Evolutionary conservation across 2,888 invertebrate genomes (phyloP), one percentile per base, ranked within the genome.

Genomic region (Parnassius mnemosyne): DNA sequence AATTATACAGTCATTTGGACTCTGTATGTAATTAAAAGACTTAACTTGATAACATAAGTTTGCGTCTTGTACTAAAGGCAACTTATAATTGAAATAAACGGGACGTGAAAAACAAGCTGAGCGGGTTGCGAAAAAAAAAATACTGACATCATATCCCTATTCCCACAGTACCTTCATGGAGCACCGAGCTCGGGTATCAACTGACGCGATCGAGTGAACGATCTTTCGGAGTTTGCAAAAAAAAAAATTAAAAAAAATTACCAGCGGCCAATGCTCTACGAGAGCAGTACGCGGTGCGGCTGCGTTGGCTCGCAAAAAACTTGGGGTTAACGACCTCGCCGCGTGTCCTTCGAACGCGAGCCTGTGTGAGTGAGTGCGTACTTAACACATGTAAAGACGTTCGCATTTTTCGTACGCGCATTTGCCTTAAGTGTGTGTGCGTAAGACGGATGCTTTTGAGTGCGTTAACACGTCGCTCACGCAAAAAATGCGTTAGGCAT

Each of bases 251-350:
- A 73, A 69, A 70, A 69, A 69, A 75, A 75, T 78, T 73, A 77
- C 71, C 81, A 86, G 75, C 83, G 85, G 84, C 89, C 90, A 90
- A 89, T 87, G 83, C 82, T 81, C 85, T 84, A 73, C 72, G 85
- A 71, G 72, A 72, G 78, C 79, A 87, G 80, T 87, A 81, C 80
- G 79, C 83, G 81, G 87, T 83, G 85, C 83, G 81, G 72, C 80
- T 79, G 81, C 77, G 85, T 84, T 81, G 70, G 70, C 80, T 82
- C 81, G 89, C 87, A 89, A 90, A 91, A 91, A 90, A 89, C 83
- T 41, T 74, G 82, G 88, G 89, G 89, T 89, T 82, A 79, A 83
- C 77, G 84, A 87, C 85, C 88, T 80, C 80, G 74, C 87, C 75
- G 79, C 85, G 87, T 89, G 90, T 89, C 90, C 90, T 90, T 90